Evolutionary conservation across 1,140 invertebrate species (phyloP).

Genomic region (Habropoda laboriosa): DNA sequence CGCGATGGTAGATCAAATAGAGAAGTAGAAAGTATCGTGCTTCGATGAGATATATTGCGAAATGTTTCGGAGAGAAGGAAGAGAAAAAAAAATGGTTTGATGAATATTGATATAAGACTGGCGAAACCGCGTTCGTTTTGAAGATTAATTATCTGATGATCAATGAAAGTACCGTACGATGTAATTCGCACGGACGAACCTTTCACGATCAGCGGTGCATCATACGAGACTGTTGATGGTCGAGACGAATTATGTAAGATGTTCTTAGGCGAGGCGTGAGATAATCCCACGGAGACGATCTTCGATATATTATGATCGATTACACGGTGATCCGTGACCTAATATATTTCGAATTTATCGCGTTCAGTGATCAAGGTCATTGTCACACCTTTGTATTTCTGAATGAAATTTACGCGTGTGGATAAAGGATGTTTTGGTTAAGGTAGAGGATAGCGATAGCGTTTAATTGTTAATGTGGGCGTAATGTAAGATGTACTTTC

Average conservation of each 20-base stretch:
- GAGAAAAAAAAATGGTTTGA: not conserved
- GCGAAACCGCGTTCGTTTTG: not conserved
- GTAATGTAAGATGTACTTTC: not conserved
- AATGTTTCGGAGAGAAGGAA: too few species aligned
- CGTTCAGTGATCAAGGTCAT: not conserved
- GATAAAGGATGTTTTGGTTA: not conserved
- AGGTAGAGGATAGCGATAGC: not conserved
- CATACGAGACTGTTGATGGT: constrained; percentile 33
- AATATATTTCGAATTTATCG: not conserved
- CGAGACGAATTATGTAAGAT: constrained; percentile 71
- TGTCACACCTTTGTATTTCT: not conserved
- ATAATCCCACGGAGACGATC: constrained; percentile 69
- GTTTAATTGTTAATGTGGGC: too few species aligned
- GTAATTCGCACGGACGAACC: constrained; percentile 65
- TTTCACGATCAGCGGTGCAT: constrained; percentile 74
- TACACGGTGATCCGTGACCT: constrained; percentile 7
- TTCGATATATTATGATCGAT: constrained; percentile 34
- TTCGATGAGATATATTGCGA: not conserved
- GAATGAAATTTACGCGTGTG: not conserved
- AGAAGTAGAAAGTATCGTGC: too few species aligned
- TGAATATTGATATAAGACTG: too few species aligned
- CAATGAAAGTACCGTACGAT: constrained; percentile 54
- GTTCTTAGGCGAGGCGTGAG: constrained; percentile 72
- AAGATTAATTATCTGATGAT: constrained; percentile 24
- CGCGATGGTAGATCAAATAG: not conserved